Evolutionary conservation across 1,140 invertebrate species (phyloP).

Genomic region (Phortica variegata): DNA sequence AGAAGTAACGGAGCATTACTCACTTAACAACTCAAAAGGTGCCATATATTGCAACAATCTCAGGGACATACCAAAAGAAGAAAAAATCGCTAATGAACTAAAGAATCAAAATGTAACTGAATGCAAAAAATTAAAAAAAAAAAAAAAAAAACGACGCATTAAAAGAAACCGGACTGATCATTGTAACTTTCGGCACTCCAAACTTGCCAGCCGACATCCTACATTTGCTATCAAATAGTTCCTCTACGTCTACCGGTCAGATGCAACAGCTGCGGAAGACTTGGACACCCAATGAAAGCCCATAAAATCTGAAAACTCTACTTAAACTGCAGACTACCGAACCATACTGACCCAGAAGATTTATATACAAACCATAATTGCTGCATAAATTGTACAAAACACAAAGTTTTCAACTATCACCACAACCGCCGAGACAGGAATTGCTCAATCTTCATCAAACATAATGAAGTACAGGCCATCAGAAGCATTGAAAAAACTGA

Average conservation of each 20-base stretch:
- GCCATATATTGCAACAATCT: too few species aligned
- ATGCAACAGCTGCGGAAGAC: neutral
- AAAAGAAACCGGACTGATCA: neutral
- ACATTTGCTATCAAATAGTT: neutral
- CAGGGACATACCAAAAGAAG: too few species aligned
- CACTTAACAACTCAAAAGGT: too few species aligned
- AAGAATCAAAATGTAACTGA: too few species aligned
- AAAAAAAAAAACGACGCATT: neutral
- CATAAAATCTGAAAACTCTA: neutral
- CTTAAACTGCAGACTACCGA: neutral
- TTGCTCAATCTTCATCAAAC: too few species aligned
- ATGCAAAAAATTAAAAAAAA: neutral
- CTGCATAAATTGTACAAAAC: neutral
- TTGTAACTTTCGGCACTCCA: neutral
- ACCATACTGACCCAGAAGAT: neutral
- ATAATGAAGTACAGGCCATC: neutral
- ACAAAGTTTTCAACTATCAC: neutral
- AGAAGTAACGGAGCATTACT: too few species aligned
- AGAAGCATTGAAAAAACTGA: neutral
- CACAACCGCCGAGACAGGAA: neutral
- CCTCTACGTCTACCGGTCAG: neutral
- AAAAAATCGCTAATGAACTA: too few species aligned
- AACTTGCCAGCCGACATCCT: neutral
- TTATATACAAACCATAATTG: neutral
- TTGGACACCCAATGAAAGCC: neutral